Percentiles rank a stretch among this genome's conserved stretches.
phyloP scores from a whole-genome alignment of 2,888 invertebrate genomes.

The Pachydiplax longipennis region DNA sequence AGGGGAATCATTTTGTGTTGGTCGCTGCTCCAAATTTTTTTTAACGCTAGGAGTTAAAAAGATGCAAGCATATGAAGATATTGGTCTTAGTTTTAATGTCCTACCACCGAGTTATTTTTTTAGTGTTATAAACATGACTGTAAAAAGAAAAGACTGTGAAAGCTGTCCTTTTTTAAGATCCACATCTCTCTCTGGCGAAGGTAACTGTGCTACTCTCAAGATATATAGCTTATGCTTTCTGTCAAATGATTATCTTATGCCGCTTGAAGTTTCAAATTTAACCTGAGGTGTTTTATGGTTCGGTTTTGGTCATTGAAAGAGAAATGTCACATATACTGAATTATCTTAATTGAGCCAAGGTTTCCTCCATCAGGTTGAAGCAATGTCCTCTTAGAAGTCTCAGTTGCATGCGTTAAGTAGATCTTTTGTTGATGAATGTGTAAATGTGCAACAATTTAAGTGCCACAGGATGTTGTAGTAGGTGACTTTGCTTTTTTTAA shows the following conservation, averaged over 20 bases:
- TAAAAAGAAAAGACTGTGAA: constrained; percentile 4
- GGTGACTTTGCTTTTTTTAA: constrained; percentile 4
- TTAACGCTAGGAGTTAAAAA: neutral
- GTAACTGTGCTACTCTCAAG: neutral
- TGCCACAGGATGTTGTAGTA: constrained; percentile 19
- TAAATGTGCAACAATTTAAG: constrained; percentile 27
- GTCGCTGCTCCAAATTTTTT: constrained; percentile 4
- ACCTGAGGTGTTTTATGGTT: neutral
- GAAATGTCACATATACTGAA: neutral
- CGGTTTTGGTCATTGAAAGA: neutral
- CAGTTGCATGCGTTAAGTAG: neutral
- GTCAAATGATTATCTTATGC: neutral
- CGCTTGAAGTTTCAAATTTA: neutral
- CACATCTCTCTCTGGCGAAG: constrained; percentile 16
- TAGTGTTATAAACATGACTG: neutral
- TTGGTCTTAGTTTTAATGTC: constrained; percentile 19
- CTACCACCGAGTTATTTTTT: constrained; percentile 15
- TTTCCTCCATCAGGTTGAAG: constrained; percentile 11
- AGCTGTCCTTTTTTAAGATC: constrained; percentile 3
- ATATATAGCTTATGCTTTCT: constrained; percentile 8
- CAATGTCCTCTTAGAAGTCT: constrained; percentile 26
- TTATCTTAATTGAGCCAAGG: neutral
- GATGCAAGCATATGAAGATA: constrained; percentile 15
- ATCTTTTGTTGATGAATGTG: neutral
- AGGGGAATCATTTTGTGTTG: constrained; percentile 36